A percentile compares a stretch with the other conserved stretches of the same genome.
phyloP scores from a whole-genome alignment of 2,113 vertebrate genomes.

The Microtus pennsylvanicus region DNA sequence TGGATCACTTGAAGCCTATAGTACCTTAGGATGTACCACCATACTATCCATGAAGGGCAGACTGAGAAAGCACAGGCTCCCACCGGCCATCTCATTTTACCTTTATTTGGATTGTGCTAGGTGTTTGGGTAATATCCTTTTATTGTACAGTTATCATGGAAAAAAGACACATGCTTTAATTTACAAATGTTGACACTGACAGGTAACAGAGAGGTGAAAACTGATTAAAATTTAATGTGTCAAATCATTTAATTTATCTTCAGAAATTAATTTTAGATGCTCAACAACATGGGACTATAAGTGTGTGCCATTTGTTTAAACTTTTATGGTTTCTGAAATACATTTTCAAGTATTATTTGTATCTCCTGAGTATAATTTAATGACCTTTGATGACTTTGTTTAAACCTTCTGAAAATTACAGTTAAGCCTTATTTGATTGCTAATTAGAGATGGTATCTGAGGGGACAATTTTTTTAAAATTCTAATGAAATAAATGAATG shows the following conservation, averaged over 20 bases:
- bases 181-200: conserved; percentile 51
- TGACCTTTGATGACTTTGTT: conserved; percentile 16
- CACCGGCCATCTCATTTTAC: not conserved
- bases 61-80: not conserved
- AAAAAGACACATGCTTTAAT: not conserved
- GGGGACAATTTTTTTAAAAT: conserved; percentile 20
- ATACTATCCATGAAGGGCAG: fast-evolving
- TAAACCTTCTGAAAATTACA: conserved; percentile 57
- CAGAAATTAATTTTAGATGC: conserved; percentile 55
- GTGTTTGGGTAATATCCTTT: not conserved
- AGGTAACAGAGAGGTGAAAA: conserved; percentile 7
- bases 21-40: fast-evolving
- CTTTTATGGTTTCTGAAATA: conserved; percentile 13
- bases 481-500: conserved; percentile 39
- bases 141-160: not conserved
- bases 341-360: conserved; percentile 48
- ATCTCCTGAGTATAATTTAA: conserved; percentile 3
- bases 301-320: not conserved
- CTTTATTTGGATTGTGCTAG: not conserved
- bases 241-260: conserved; percentile 50
- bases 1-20: not conserved
- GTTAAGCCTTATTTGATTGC: conserved; percentile 25
- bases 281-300: not conserved
- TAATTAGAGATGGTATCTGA: conserved; percentile 23
- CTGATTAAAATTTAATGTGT: conserved; percentile 41